Evolutionary conservation across 2,888 invertebrate species (phyloP).

Genomic region (Synergus itoensis): DNA sequence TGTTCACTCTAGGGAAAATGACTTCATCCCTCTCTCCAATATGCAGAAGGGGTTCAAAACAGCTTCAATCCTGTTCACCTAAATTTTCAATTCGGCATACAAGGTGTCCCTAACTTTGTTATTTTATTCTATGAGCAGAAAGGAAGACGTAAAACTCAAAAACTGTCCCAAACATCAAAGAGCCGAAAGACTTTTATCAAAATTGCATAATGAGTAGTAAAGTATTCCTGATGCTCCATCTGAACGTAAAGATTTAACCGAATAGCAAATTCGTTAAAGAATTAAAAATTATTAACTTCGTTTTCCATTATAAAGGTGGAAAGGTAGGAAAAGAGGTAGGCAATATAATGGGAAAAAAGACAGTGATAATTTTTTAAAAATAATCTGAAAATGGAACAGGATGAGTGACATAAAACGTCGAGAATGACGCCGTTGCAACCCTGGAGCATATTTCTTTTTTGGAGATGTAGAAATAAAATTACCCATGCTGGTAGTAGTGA

Average conservation of each 20-base stretch:
- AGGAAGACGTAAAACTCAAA: neutral
- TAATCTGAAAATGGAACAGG: slow-evolving; percentile 38
- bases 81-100: neutral
- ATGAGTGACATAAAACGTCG: neutral
- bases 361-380: neutral
- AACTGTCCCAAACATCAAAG: neutral
- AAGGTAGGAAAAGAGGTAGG: too few species aligned
- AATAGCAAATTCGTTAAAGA: too few species aligned
- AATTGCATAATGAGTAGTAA: too few species aligned
- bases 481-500: slow-evolving; percentile 22
- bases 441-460: slow-evolving; percentile 53
- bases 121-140: neutral
- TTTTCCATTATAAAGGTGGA: too few species aligned
- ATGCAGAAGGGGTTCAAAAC: slow-evolving; percentile 39
- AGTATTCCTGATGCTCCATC: too few species aligned
- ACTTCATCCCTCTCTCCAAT: slow-evolving; percentile 27
- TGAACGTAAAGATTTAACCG: too few species aligned
- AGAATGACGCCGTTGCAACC: neutral
- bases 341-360: too few species aligned
- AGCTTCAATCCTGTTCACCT: slow-evolving; percentile 44
- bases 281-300: too few species aligned
- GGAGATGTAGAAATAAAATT: slow-evolving; percentile 59
- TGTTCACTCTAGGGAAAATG: slow-evolving; percentile 27
- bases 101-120: neutral
- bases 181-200: too few species aligned